Evolutionary conservation across 2,888 invertebrate genomes (phyloP).

Genomic region (Euzophera pinguis): DNA sequence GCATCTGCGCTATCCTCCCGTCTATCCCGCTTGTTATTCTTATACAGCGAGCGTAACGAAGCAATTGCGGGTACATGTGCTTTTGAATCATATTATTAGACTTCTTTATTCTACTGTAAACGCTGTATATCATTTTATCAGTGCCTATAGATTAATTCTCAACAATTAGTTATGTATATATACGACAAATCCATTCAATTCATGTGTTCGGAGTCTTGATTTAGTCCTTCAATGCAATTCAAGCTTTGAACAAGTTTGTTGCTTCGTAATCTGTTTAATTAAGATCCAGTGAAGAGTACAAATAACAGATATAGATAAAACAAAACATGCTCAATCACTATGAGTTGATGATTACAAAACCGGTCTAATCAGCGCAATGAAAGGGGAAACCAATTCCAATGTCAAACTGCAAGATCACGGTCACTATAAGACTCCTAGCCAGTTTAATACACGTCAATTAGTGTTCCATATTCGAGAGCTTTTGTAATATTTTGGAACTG

Average conservation of each 20-base stretch:
- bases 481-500: conserved; percentile 5
- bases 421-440: conserved; percentile 2
- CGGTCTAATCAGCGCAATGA: conserved; percentile 11
- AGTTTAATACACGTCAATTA: conserved; percentile 25
- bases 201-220: too few species aligned
- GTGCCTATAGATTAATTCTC: too few species aligned
- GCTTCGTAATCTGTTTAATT: neutral
- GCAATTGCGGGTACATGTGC: too few species aligned
- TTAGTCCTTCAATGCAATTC: too few species aligned
- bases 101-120: too few species aligned
- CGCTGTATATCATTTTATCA: too few species aligned
- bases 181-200: too few species aligned
- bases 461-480: conserved; percentile 1
- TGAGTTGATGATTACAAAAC: neutral
- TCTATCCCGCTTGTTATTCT: conserved; percentile 1
- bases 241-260: neutral
- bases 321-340: neutral
- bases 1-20: neutral
- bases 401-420: conserved; percentile 27
- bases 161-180: too few species aligned
- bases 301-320: neutral
- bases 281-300: neutral
- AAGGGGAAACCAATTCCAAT: conserved; percentile 12
- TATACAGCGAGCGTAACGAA: too few species aligned
- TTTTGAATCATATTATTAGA: too few species aligned